Base-by-base conservation (phyloP, 1,140 invertebrate species). In the Hycleus cichorii region DNA sequence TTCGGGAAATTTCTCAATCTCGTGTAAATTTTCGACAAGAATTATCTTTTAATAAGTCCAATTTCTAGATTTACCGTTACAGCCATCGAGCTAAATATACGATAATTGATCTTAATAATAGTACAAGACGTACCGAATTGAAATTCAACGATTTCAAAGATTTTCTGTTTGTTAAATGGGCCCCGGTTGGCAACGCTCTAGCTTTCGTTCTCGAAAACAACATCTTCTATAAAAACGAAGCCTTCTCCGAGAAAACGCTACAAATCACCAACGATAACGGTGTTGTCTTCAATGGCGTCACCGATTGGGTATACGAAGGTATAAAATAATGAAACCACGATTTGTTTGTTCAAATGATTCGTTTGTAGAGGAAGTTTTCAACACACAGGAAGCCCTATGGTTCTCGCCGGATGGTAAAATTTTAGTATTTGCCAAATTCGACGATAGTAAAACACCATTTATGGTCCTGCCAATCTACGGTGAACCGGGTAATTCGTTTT, bases 361-460 rank as follows among this genome's bases (percentile, higher is more conserved):
- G 27, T 79, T 80, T 57, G 18, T 78, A 93, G 94, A 96, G 85
- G 93, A 97, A 75, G 87, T 97, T 4, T 84, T 97, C 68, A 83
- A 84, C 62, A 85, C 86, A 0, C 90, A 91, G 56, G 82, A 84
- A 64, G 93, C 93, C 0, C 72, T 93, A 6, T 97, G 93, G 93
- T 93, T 95, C 75, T 93, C 92, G 25, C 83, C 86, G 0, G 80
- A 85, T 65, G 91, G 91, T 4, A 82, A 73, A n/a, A 85, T 82
- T 67, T 65, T 97, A 49, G 88, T 88, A 0, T 95, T 88, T 69
- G 90, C 87, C 2, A 83, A 84, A 47, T 95, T 93, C 73, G 85
- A 96, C 73, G 94, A 97, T 72, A 83, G 80, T 0, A 59, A 75
- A 7, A 83, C 86, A 0, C 81, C 80, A 32, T 73, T 81, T 27